Base-by-base conservation (phyloP, 2,888 invertebrate genomes). In the Biston stratarius region DNA sequence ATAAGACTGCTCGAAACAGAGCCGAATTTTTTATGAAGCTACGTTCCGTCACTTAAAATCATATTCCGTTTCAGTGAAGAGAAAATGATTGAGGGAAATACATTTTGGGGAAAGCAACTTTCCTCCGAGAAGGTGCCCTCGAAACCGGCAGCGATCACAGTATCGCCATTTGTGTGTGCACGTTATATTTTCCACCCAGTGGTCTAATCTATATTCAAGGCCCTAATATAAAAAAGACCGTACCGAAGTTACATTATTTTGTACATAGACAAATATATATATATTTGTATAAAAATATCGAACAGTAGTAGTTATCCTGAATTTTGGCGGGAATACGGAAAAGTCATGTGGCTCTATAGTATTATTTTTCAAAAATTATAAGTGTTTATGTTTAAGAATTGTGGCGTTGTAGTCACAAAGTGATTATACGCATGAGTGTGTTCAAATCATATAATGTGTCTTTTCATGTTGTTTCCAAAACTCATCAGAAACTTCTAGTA, bases 61-160 rank as follows among this genome's bases (percentile, higher is more conserved):
- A 36, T 38, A 52, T 34, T 47, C n/a, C 45, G 34, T 57, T 34
- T 45, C 36, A 34, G 58, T 38, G 58, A 47, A 34, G 47, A 36
- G 47, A 47, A 58, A 47, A 58, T 58, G 36, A 58, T 38, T 36
- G 12, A 58, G 11, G 38, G 10, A 45, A 47, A 47, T 14, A 36
- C 15, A n/a, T 58, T 47, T 58, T 9, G n/a, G 15, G 56, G 44
- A 44, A 56, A 56, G 44, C 56, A 56, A 33, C 24, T 24, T 56
- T n/a, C 33, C 33, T 7, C 57, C 47, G 14, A 47, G 36, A 12
- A 34, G 1, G 6, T 45, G 0, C 24, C 47, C 36, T 57, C 34
- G 1, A 34, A 15, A 33, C 44, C 44, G 56, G 33, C 34, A 42
- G 42, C 33, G 56, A 56, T 56, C 44, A 45, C 33, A 56, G 42